Percentiles rank a stretch among this genome's conserved stretches.
phyloP scores from a whole-genome alignment of 2,797 vertebrate species.

The Karalla daura region DNA sequence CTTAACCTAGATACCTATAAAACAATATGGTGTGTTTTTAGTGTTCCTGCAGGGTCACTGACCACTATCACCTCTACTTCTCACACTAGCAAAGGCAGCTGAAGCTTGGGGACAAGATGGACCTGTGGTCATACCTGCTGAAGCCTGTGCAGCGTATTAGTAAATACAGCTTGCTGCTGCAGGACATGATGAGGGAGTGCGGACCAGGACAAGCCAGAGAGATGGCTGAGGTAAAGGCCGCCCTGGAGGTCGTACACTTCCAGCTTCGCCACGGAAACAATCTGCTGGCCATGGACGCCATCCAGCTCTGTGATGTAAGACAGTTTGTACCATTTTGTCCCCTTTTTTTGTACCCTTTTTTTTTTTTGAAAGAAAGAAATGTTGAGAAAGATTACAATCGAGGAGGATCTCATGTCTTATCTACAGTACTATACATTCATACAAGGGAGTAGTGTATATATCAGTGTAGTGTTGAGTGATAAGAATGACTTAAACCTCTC shows the following conservation, averaged over 20 bases:
- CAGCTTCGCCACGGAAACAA: constrained; percentile 88
- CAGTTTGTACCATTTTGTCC: background rate
- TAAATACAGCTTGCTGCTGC: constrained; percentile 87
- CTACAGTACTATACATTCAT: background rate
- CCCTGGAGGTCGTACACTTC: constrained; percentile 85
- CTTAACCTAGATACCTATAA: background rate
- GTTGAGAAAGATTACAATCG: background rate
- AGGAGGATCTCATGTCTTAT: background rate
- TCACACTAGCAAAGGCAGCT: constrained; percentile 82
- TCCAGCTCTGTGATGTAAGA: constrained; percentile 86
- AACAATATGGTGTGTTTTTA: background rate
- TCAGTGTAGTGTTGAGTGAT: background rate
- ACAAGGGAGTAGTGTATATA: background rate
- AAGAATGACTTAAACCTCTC: background rate
- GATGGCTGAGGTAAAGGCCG: constrained; percentile 80
- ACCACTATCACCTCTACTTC: constrained; percentile 1
- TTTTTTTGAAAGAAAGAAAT: background rate
- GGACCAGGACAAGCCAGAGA: constrained; percentile 62
- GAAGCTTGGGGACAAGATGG: constrained; percentile 84
- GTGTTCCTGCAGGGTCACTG: background rate
- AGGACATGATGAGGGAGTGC: constrained; percentile 85
- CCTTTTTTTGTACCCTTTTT: too few relatives aligned
- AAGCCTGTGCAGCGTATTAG: constrained; percentile 89
- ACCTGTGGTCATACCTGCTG: constrained; percentile 87
- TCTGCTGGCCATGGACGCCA: constrained; percentile 88